Conservation (phyloP, 2,888 invertebrate species). For the Cheilosia scutellata region DNA sequence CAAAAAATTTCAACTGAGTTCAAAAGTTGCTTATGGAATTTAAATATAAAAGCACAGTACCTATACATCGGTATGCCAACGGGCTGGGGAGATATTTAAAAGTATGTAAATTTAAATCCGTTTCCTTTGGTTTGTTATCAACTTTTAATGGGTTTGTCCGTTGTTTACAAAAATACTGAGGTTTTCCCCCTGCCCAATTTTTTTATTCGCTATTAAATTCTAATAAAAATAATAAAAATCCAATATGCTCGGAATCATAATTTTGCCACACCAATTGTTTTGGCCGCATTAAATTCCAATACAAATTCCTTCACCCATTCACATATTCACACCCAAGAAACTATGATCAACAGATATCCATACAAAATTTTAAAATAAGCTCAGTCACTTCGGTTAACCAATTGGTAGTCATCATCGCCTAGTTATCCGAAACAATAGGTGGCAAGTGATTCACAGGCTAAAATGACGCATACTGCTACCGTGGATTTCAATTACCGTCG, state of each 20-base stretch:
- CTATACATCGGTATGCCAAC: too few species aligned
- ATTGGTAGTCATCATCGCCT: not conserved
- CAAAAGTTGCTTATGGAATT: too few species aligned
- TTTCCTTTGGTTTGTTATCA: not conserved
- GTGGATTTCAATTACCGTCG: slow-evolving; percentile 31
- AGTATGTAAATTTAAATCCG: not conserved
- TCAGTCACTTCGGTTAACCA: not conserved
- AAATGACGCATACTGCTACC: slow-evolving; percentile 45
- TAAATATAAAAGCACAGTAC: too few species aligned
- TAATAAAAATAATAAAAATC: slow-evolving; percentile 13
- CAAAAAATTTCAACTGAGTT: too few species aligned
- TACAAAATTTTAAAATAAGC: slow-evolving; percentile 3
- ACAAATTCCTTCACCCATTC: slow-evolving; percentile 6
- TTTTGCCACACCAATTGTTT: slow-evolving; percentile 30
- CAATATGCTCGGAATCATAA: slow-evolving; percentile 34
- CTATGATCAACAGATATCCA: slow-evolving; percentile 36
- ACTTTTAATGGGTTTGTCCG: not conserved
- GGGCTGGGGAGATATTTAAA: too few species aligned
- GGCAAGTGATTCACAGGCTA: not conserved
- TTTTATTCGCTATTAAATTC: slow-evolving; percentile 5
- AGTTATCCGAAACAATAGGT: slow-evolving; percentile 8
- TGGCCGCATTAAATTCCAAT: slow-evolving; percentile 37
- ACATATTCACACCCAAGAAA: slow-evolving; percentile 24
- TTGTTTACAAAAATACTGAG: slow-evolving; percentile 11
- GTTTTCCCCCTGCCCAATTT: slow-evolving; percentile 20